Evolutionary conservation across 2,888 invertebrate species (phyloP), one percentile per base, ranked within the genome.

Genomic region (Apotomis turbidana): DNA sequence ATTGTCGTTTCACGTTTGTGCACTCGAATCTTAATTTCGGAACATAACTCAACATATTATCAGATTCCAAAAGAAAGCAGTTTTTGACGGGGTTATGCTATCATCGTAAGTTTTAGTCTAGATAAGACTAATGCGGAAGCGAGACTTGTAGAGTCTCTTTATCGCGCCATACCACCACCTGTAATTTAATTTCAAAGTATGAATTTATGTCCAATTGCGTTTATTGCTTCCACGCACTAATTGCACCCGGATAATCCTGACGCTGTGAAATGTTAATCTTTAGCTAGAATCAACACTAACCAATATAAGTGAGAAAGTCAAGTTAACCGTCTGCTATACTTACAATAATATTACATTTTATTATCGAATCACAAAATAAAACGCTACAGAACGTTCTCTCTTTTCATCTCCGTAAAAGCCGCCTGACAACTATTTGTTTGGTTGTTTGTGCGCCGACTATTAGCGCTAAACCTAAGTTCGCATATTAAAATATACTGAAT

Each of bases 121-220:
- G 9, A 13, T 49, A 57, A 27, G 27, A 27, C 2, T 27, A 0
- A 27, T 27, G 2, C 27, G 27, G 27, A 27, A 36, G 27, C 64
- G 10, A 57, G 64, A 52, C 13, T 49, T 58, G 59, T 63, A 51
- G 66, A 52, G 57, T 58, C 27, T n/a, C 15, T 27, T 55, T 57
- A 51, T 60, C 54, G 12, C 38, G 15, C 41, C 63, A 27, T 58
- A 54, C 52, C 38, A 36, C 27, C 38, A 63, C 13, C 54, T 44
- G 46, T 63, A 9, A 8, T 66, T 55, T 55, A 64, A 15, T 13
- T 64, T 41, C 12, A 41, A 44, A 66, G 52, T 58, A 27, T 12
- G 59, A 60, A 13, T 68, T 60, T 60, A 59, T 68, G 52, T 59
- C 68, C 52, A 68, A 68, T 68, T 60, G 15, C 55, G 46, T 49